Evolutionary conservation across 2,797 vertebrate genomes (phyloP), one percentile per base, ranked within the genome.

Genomic region (Etheostoma perlongum): DNA sequence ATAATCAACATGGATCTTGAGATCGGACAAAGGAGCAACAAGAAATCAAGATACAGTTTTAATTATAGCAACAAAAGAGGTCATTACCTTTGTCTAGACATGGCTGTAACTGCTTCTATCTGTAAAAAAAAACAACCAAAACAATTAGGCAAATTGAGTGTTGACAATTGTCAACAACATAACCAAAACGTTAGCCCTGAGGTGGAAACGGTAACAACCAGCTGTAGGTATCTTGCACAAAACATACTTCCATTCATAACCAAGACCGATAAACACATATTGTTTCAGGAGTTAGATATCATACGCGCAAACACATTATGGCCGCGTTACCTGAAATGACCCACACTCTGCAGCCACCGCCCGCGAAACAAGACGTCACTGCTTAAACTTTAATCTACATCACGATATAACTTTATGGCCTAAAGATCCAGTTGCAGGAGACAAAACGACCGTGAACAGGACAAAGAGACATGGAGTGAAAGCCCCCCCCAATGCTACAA

Each of bases 21-120:
- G 15, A 53, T 57, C 18, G 67, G 2, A 58, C 27, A 60, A 6
- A 19, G 61, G 5, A 40, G 2, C 12, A 48, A 33, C 5, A 62
- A 18, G 4, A 2, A 55, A 18, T 25, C 2, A 2, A 55, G 19
- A 49, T 2, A 60, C 5, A 42, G 23, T 11, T 13, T 9, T 44
- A 6, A 48, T 11, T 18, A 21, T 8, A 52, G 11, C 7, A 53
- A 18, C 5, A 46, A 6, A 5, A 33, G 1, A 1, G 5, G 4
- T 4, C 1, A 1, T 68, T 72, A 89, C 83, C 85, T 75, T 63
- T 25, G 21, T 78, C 65, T 82, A 5, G 69, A 60, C 85, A 87
- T 85, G 21, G 9, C 12, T 30, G 2, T 36, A 12, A 59, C 63
- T n/a, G 62, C 16, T 67, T 57, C 11, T 8, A 23, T 33, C 79